A percentile compares a stretch with the other conserved stretches of the same genome.
phyloP scores from a whole-genome alignment of 2,888 invertebrate species.

The Gymnocheta viridis region DNA sequence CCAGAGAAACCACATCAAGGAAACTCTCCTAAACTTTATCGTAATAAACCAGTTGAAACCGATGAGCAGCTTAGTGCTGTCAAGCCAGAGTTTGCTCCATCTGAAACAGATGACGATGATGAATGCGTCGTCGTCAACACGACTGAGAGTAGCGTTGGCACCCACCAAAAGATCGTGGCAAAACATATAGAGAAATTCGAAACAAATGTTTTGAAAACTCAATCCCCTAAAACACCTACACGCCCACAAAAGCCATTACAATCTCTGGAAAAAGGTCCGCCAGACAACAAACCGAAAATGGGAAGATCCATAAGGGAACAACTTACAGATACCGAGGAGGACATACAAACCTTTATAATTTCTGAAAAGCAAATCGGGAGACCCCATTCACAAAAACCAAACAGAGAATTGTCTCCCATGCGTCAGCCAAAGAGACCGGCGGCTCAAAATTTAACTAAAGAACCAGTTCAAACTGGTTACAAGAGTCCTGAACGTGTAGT shows the following conservation, averaged over 20 bases:
- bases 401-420: not conserved
- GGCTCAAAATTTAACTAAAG: not conserved
- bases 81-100: not conserved
- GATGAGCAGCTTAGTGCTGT: not conserved
- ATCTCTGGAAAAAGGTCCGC: not conserved
- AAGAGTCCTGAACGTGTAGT: not conserved
- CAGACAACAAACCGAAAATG: not conserved
- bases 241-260: too few species aligned
- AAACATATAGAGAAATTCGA: slow-evolving; percentile 54
- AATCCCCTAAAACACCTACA: slow-evolving; percentile 21
- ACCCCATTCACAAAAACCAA: not conserved
- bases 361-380: not conserved
- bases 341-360: too few species aligned
- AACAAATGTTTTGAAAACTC: slow-evolving; percentile 3
- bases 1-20: not conserved
- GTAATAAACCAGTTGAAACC: not conserved
- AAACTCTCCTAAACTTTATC: not conserved
- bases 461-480: not conserved
- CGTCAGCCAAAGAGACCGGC: not conserved
- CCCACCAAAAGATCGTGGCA: slow-evolving; percentile 30
- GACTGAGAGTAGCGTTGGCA: not conserved
- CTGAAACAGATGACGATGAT: slow-evolving; percentile 12
- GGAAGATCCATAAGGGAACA: not conserved
- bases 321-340: too few species aligned
- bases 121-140: slow-evolving; percentile 19